phyloP scores from a whole-genome alignment of 2,797 vertebrate species.

The Lepilemur septentrionalis region DNA sequence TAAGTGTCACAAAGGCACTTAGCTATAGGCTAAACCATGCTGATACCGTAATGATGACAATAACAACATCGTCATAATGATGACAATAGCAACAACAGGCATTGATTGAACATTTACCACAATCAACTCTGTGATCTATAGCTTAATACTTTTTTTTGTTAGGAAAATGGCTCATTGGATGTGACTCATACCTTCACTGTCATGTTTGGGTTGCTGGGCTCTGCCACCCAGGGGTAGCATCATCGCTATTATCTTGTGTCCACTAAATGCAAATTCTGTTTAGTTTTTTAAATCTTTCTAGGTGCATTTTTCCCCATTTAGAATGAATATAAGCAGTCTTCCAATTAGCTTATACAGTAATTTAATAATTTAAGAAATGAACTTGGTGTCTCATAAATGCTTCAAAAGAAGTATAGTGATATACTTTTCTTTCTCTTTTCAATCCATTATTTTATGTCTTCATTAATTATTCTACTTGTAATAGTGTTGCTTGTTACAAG shows the following conservation, averaged over 20 bases:
- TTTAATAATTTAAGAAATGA: slow-evolving; percentile 54
- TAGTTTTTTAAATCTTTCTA: slow-evolving; percentile 8
- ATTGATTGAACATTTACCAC: neutral
- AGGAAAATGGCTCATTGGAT: neutral
- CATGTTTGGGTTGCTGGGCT: neutral
- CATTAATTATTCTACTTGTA: slow-evolving; percentile 44
- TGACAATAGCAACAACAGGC: neutral
- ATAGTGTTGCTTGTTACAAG: slow-evolving; percentile 43
- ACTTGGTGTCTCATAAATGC: slow-evolving; percentile 24
- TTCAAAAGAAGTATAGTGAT: slow-evolving; percentile 20
- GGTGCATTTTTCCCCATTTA: neutral
- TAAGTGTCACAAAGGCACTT: neutral
- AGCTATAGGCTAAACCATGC: neutral
- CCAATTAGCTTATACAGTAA: slow-evolving; percentile 3
- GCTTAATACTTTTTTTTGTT: neutral
- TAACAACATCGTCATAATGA: neutral
- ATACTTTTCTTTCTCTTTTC: slow-evolving; percentile 30
- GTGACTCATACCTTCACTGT: neutral
- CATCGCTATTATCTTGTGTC: slow-evolving; percentile 32
- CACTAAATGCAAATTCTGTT: slow-evolving; percentile 14
- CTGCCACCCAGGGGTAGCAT: slow-evolving; percentile 66
- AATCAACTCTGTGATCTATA: neutral
- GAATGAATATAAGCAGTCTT: neutral
- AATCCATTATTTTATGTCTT: slow-evolving; percentile 57
- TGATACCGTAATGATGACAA: neutral